Evolutionary conservation across 2,113 vertebrate genomes (phyloP).

Genomic region (Lathamus discolor): DNA sequence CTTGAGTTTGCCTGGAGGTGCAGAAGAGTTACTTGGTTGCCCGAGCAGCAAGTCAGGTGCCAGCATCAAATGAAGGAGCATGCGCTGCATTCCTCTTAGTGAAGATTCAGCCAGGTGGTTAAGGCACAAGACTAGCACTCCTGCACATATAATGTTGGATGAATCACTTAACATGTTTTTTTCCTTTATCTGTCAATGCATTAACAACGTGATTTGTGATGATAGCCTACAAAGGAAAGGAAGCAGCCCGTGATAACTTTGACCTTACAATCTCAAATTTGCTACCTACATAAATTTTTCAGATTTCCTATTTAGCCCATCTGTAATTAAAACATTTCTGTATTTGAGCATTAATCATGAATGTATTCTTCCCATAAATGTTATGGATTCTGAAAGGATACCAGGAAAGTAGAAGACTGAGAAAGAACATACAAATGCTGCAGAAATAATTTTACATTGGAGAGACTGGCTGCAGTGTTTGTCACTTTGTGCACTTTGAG

Average conservation of each 20-base stretch:
- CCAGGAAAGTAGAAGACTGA: neutral
- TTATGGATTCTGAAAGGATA: neutral
- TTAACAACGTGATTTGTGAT: neutral
- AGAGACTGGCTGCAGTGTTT: neutral
- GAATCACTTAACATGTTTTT: neutral
- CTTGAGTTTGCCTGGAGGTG: neutral
- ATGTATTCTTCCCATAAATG: neutral
- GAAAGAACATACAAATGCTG: neutral
- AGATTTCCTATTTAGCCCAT: neutral
- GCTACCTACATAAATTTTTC: neutral
- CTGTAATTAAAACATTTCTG: neutral
- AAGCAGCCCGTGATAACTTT: neutral
- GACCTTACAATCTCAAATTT: neutral
- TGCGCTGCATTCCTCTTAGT: neutral
- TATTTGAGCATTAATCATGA: neutral
- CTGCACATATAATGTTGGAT: neutral
- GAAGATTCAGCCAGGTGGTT: neutral
- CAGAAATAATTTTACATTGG: neutral
- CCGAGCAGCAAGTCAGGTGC: neutral
- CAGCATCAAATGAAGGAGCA: neutral
- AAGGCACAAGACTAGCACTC: neutral
- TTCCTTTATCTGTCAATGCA: neutral
- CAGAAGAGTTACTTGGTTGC: neutral
- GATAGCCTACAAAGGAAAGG: neutral
- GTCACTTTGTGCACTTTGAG: neutral